Conservation (phyloP, 1,140 invertebrate genomes). For the Brachionus paranguensis region DNA sequence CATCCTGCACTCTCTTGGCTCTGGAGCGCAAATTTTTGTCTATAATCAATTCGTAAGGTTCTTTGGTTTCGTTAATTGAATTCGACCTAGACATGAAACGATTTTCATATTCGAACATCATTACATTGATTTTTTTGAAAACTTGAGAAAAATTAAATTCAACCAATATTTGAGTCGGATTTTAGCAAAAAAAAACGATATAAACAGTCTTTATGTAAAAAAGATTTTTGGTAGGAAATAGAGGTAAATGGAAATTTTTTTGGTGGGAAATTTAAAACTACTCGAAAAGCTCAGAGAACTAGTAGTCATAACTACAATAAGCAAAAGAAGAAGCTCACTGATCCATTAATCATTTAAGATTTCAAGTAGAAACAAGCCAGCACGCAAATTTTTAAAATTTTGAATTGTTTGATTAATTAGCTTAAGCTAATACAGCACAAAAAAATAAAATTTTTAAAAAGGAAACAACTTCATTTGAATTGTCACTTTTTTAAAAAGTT, state of each 20-base stretch:
- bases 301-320: conserved; percentile 29
- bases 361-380: conserved; percentile 16
- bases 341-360: conserved; percentile 28
- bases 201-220: conserved; percentile 1
- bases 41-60: conserved; percentile 20
- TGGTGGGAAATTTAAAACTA: conserved; percentile 8
- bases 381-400: neutral
- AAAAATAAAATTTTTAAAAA: neutral
- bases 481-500: neutral
- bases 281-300: neutral
- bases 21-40: conserved; percentile 33
- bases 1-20: neutral
- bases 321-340: conserved; percentile 10
- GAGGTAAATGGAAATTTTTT: neutral
- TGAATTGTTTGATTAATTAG: neutral
- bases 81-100: neutral
- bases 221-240: neutral
- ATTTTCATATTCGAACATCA: conserved; percentile 29
- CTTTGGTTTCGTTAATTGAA: neutral
- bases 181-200: neutral
- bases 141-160: neutral
- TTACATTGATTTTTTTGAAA: neutral
- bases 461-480: neutral
- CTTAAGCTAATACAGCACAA: neutral
- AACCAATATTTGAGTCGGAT: neutral